These are phyloP conservation scores for Chauna torquata DNA, from an alignment of 2,113 vertebrate species.

Conservation along the genomic window DNA sequence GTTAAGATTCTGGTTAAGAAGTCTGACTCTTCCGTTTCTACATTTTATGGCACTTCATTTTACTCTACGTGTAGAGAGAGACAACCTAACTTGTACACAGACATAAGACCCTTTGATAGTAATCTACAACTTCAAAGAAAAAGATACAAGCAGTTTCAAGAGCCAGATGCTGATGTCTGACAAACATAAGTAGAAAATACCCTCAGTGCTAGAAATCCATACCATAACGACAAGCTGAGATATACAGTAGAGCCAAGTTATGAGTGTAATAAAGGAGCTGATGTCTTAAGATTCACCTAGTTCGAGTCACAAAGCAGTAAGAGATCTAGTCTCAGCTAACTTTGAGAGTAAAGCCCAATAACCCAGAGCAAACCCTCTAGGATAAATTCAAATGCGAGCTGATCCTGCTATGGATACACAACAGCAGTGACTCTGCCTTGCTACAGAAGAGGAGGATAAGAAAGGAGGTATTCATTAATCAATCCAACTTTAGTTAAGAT, in stretches of 20 bases:
- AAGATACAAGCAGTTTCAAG: not conserved
- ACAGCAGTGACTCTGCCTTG: not conserved
- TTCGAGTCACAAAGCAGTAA: not conserved
- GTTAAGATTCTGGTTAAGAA: not conserved
- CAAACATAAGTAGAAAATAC: not conserved
- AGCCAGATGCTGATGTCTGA: not conserved
- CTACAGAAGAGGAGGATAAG: not conserved
- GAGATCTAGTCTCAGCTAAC: not conserved
- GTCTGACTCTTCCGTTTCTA: not conserved
- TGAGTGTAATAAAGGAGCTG: not conserved
- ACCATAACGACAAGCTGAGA: not conserved
- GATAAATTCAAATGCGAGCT: not conserved
- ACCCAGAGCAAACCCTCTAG: not conserved
- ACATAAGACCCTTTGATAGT: not conserved
- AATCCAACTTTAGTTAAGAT: not conserved
- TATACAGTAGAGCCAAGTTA: not conserved
- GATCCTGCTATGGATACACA: not conserved
- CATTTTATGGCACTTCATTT: not conserved
- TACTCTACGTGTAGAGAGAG: not conserved
- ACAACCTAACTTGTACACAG: not conserved
- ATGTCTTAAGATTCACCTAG: not conserved
- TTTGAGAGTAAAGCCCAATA: not conserved
- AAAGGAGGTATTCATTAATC: not conserved
- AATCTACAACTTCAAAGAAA: not conserved
- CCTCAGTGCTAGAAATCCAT: not conserved